phyloP scores from a whole-genome alignment of 1,140 invertebrate species.

The Anastatus disparis region DNA sequence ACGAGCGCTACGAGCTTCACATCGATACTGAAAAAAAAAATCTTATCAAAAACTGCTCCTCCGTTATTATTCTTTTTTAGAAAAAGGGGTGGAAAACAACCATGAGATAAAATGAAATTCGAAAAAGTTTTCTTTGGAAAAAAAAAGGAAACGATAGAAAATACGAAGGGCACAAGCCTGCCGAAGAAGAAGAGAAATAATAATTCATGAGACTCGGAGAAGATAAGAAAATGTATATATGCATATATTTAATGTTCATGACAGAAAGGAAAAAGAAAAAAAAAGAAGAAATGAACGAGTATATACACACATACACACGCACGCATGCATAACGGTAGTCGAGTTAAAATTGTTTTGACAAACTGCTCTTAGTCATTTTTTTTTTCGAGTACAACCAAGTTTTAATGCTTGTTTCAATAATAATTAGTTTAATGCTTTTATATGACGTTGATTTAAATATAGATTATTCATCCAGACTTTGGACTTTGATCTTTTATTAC shows the following conservation, averaged over 20 bases:
- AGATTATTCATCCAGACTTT: too few species aligned
- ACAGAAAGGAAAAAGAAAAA: background rate
- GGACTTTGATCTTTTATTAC: too few species aligned
- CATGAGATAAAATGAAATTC: too few species aligned
- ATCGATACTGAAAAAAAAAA: background rate
- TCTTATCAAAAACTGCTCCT: background rate
- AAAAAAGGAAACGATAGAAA: background rate
- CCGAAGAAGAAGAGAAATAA: background rate
- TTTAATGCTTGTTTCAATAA: too few species aligned
- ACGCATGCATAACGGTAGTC: background rate
- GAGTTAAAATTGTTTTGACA: slow-evolving; percentile 1
- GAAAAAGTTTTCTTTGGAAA: too few species aligned
- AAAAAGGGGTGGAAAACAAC: background rate
- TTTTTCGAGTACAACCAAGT: too few species aligned
- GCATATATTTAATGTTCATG: too few species aligned
- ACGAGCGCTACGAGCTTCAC: background rate
- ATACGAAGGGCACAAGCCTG: background rate
- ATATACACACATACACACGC: background rate
- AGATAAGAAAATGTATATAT: background rate
- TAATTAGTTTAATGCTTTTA: too few species aligned
- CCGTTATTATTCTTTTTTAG: background rate
- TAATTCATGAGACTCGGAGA: background rate
- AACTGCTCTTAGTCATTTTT: background rate
- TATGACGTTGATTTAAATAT: too few species aligned
- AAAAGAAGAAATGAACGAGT: background rate